A percentile compares a stretch with the other conserved stretches of the same genome.
Conservation (phyloP, 2,888 invertebrate genomes). For the Drosophila cracens region DNA sequence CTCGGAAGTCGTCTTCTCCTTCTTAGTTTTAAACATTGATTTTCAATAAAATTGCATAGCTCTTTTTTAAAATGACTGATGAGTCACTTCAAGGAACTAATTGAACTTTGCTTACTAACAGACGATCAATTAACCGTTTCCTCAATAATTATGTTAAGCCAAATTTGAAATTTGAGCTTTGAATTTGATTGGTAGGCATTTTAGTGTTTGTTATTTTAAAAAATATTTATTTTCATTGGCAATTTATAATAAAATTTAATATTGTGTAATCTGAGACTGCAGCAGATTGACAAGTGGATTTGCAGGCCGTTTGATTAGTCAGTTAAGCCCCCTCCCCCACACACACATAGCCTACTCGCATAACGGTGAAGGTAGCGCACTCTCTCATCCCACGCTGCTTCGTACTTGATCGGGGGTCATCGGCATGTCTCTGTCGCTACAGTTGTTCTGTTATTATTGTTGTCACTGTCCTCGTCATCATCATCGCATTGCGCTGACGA, state of each 20-base stretch:
- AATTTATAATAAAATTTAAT: not conserved
- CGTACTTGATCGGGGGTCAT: slow-evolving; percentile 71
- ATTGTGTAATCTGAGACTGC: not conserved
- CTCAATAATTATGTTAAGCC: not conserved
- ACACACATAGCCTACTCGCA: slow-evolving; percentile 23
- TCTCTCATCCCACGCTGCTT: slow-evolving; percentile 13
- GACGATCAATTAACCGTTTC: not conserved
- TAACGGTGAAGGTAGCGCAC: slow-evolving; percentile 41
- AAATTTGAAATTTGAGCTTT: not conserved
- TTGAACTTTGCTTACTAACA: not conserved
- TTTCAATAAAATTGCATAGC: slow-evolving; percentile 45
- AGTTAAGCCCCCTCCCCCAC: not conserved
- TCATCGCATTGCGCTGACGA: slow-evolving; percentile 51
- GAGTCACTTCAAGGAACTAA: slow-evolving; percentile 25
- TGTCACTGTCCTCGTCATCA: slow-evolving; percentile 13
- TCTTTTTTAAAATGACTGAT: slow-evolving; percentile 14
- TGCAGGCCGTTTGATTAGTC: not conserved
- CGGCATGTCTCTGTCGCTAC: slow-evolving; percentile 42
- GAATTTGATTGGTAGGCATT: not conserved
- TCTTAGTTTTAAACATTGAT: slow-evolving; percentile 55
- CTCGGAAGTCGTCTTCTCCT: slow-evolving; percentile 1
- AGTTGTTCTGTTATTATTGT: slow-evolving; percentile 25
- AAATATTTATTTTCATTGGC: not conserved
- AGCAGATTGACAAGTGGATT: not conserved
- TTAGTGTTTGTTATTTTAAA: not conserved